Evolutionary conservation across 1,140 invertebrate species (phyloP).

Genomic region (Rhagoletis zephyria): DNA sequence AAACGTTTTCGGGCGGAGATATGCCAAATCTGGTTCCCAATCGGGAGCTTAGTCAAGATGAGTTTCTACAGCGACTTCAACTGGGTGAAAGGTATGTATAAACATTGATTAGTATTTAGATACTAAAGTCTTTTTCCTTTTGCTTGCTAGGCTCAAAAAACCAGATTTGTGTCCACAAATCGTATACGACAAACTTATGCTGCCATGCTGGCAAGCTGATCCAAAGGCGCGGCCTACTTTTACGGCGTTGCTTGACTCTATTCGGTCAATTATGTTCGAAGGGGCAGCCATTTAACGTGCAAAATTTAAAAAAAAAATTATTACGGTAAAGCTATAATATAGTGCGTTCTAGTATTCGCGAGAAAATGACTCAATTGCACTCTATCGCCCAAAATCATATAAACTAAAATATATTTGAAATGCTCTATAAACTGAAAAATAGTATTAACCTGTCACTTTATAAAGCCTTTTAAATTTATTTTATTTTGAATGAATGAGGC

Average conservation of each 20-base stretch:
- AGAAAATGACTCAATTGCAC: too few relatives aligned
- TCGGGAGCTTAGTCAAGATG: slow-evolving; percentile 69
- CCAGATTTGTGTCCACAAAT: slow-evolving; percentile 81
- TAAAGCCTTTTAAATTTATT: too few relatives aligned
- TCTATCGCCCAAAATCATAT: too few relatives aligned
- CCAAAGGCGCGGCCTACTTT: slow-evolving; percentile 84
- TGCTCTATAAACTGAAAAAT: too few relatives aligned
- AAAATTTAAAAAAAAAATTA: too few relatives aligned
- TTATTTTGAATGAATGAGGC: too few relatives aligned
- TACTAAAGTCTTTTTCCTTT: slow-evolving; percentile 41
- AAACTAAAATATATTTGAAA: too few relatives aligned
- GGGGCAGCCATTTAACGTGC: slow-evolving; percentile 53
- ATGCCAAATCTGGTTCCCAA: slow-evolving; percentile 76
- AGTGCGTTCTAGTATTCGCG: too few relatives aligned
- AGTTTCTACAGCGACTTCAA: slow-evolving; percentile 77
- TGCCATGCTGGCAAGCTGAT: slow-evolving; percentile 83
- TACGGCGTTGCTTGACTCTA: slow-evolving; percentile 75
- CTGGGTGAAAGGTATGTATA: slow-evolving; percentile 75
- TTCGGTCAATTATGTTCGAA: slow-evolving; percentile 68
- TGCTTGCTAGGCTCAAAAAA: slow-evolving; percentile 78
- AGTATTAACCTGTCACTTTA: too few relatives aligned
- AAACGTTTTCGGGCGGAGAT: slow-evolving; percentile 91
- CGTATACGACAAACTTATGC: slow-evolving; percentile 84
- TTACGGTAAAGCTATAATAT: too few relatives aligned
- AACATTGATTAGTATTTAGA: background rate